phyloP scores from a whole-genome alignment of 2,113 vertebrate species.

The Nettapus auritus region DNA sequence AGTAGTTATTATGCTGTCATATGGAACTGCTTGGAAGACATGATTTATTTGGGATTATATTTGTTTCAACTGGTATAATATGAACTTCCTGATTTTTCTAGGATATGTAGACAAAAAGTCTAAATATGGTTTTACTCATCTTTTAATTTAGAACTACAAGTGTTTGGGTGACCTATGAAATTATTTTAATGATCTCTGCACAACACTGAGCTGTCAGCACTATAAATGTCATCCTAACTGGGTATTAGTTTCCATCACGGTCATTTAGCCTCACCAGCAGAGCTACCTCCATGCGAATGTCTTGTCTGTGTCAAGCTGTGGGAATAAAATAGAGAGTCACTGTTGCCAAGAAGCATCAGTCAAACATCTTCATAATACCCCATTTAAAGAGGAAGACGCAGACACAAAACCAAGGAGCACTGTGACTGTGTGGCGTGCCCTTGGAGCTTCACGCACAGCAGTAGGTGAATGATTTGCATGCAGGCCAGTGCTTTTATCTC shows the following conservation, averaged over 20 bases:
- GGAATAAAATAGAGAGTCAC: neutral
- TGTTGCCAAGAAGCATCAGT: neutral
- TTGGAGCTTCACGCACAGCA: neutral
- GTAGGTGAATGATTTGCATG: neutral
- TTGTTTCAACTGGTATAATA: slow-evolving; percentile 29
- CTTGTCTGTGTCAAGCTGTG: neutral
- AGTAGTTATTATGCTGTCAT: slow-evolving; percentile 18
- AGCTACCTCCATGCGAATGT: neutral
- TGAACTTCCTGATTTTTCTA: slow-evolving; percentile 30
- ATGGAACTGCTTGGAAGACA: slow-evolving; percentile 39
- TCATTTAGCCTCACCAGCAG: slow-evolving; percentile 24
- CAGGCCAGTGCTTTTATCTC: neutral
- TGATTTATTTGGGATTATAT: slow-evolving; percentile 56
- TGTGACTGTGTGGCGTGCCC: neutral
- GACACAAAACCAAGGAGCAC: neutral
- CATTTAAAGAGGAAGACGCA: neutral
- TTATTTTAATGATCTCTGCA: slow-evolving; percentile 32
- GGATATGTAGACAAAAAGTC: neutral
- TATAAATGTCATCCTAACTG: slow-evolving; percentile 1
- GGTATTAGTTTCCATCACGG: slow-evolving; percentile 24
- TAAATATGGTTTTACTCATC: slow-evolving; percentile 48
- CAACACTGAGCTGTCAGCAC: slow-evolving; percentile 27
- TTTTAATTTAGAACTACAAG: slow-evolving; percentile 45
- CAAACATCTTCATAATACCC: neutral
- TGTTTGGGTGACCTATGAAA: slow-evolving; percentile 36